Conservation (phyloP, 1,140 invertebrate species). For the Saccostrea echinata region DNA sequence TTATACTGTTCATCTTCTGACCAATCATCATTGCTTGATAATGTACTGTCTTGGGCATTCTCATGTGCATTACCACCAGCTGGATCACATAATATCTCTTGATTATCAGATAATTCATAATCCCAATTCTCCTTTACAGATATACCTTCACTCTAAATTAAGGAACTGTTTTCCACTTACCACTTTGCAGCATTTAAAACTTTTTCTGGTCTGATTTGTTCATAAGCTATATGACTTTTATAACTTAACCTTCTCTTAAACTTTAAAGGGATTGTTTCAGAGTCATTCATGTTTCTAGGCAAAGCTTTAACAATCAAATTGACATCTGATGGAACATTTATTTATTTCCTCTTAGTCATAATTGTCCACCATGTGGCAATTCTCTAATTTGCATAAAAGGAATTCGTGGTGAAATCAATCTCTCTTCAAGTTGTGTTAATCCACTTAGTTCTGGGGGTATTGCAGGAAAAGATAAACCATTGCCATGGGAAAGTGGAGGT, state of each 20-base stretch:
- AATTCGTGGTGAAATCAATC: too few species aligned
- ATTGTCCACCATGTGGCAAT: too few species aligned
- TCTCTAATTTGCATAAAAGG: too few species aligned
- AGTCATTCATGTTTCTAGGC: background rate
- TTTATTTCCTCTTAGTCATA: too few species aligned
- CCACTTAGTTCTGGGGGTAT: too few species aligned
- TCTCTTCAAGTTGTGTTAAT: too few species aligned
- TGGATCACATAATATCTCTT: background rate
- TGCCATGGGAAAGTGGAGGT: too few species aligned
- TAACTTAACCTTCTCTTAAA: conserved; percentile 50
- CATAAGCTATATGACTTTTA: conserved; percentile 42
- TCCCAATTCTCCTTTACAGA: conserved; percentile 16
- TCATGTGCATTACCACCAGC: background rate
- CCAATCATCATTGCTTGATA: conserved; percentile 37
- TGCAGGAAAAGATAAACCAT: too few species aligned
- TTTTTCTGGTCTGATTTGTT: conserved; percentile 50
- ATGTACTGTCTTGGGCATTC: background rate
- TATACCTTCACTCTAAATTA: conserved; percentile 49
- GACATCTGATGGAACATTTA: conserved; percentile 41
- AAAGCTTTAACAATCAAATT: conserved; percentile 42
- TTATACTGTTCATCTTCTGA: background rate
- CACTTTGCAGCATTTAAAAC: conserved; percentile 42
- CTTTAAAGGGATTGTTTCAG: conserved; percentile 49
- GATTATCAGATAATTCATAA: background rate
- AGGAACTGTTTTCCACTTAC: conserved; percentile 24